Conservation (phyloP, 1,140 invertebrate genomes). For the Aricia agestis region DNA sequence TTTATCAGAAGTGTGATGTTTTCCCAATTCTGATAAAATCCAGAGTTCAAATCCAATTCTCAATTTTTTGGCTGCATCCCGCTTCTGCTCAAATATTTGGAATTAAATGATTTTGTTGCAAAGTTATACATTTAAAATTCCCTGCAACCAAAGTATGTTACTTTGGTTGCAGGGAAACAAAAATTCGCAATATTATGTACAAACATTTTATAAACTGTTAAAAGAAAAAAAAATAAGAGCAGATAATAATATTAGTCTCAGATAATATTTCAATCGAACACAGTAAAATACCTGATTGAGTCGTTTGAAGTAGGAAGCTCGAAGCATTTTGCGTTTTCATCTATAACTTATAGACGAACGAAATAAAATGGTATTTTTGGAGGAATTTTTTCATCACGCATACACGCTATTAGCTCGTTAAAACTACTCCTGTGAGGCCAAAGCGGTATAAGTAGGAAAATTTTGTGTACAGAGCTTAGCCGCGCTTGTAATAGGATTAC, state of each 20-base stretch:
- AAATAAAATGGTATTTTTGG: background rate
- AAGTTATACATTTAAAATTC: too few relatives aligned
- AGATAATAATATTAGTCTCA: too few relatives aligned
- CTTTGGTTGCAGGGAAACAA: too few relatives aligned
- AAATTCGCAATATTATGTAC: too few relatives aligned
- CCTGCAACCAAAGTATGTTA: too few relatives aligned
- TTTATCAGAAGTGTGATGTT: background rate
- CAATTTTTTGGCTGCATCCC: too few relatives aligned
- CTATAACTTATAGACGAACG: background rate
- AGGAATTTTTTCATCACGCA: background rate
- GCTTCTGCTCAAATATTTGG: too few relatives aligned
- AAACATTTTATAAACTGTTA: too few relatives aligned
- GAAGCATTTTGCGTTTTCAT: constrained; percentile 44
- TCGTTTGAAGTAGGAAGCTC: constrained; percentile 57
- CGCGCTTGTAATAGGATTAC: constrained; percentile 9
- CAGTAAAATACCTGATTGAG: constrained; percentile 46
- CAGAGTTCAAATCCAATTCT: too few relatives aligned
- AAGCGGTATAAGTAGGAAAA: constrained; percentile 15
- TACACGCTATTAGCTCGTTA: background rate
- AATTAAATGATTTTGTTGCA: too few relatives aligned
- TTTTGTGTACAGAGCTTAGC: constrained; percentile 21
- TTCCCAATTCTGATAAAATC: too few relatives aligned
- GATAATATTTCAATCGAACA: background rate
- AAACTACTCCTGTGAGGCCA: background rate
- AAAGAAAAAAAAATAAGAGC: too few relatives aligned